Evolutionary conservation across 2,888 invertebrate genomes (phyloP), one percentile per base, ranked within the genome.

Genomic region (Hypomecis atomaria): DNA sequence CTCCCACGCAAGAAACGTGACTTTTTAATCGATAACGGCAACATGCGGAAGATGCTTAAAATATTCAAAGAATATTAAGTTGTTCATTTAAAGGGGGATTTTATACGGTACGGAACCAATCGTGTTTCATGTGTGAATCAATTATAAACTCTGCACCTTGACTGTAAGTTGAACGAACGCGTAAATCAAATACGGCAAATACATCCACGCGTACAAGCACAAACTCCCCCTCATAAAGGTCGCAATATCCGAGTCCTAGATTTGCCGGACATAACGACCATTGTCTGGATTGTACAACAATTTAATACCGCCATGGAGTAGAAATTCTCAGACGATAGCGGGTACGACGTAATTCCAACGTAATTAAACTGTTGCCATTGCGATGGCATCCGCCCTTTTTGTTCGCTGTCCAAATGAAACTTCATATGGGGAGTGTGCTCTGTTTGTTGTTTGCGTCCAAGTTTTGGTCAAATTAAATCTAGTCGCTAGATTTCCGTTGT

Each of bases 351-450:
- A 65, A 60, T 49, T 62, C 59, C 59, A 49, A 50, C 68, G 62
- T 71, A 71, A 70, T 71, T 71, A 71, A 71, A 73, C 68, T 71
- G 71, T 69, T 68, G 63, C 64, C 66, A 67, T 57, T 70, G 67
- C 63, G 63, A 62, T 70, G 62, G 67, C 45, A 65, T 65, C 53
- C 58, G 59, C 10, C 57, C 61, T 63, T 67, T 72, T 71, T 69
- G 66, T 64, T 57, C 62, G 55, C 52, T 53, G 56, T 59, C 61
- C 53, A 62, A 65, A 66, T 66, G 59, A 66, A 66, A 59, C 49
- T 55, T 59, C 58, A 47, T 62, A 50, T 56, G 9, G 49, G n/a
- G 13, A 3, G 1, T 56, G 38, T 45, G 6, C 9, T 33, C 0
- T 38, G 7, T 36, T 37, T 11, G 6, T 10, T 13, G 38, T 11